phyloP scores from a whole-genome alignment of 2,113 vertebrate genomes.

The Dermatemys mawii region DNA sequence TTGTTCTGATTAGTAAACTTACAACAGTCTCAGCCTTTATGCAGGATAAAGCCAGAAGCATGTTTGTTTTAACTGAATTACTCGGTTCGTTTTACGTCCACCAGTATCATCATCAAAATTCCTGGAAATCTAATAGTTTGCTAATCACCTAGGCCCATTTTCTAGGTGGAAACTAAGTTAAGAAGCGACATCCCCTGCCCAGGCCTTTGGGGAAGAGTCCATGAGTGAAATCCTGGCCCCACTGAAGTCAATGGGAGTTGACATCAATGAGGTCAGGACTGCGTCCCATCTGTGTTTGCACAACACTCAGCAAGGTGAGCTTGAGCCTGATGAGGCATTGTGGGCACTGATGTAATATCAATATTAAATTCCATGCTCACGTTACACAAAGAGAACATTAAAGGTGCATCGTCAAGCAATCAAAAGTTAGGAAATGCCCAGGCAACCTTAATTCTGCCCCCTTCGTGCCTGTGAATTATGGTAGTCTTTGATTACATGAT shows the following conservation, averaged over 20 bases:
- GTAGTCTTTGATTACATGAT: background rate
- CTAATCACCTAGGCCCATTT: too few species aligned
- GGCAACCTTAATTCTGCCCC: background rate
- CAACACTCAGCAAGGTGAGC: background rate
- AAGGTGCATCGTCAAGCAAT: background rate
- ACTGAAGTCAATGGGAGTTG: background rate
- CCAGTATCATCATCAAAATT: slow-evolving; percentile 52
- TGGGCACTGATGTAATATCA: background rate
- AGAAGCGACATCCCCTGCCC: background rate
- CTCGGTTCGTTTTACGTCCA: slow-evolving; percentile 63
- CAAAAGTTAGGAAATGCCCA: background rate
- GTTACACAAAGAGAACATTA: background rate
- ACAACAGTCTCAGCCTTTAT: slow-evolving; percentile 22
- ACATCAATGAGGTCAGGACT: background rate
- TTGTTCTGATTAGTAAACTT: slow-evolving; percentile 20
- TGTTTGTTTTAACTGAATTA: slow-evolving; percentile 53
- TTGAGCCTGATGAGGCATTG: background rate
- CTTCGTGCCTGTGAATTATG: background rate
- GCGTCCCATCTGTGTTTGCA: background rate
- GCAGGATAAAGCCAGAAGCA: slow-evolving; percentile 34
- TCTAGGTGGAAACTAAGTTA: fast-evolving
- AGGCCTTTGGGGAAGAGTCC: background rate
- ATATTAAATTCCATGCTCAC: background rate
- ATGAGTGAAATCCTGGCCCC: background rate
- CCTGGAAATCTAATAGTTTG: slow-evolving; percentile 29